A percentile compares a stretch with the other conserved stretches of the same genome.
phyloP scores from a whole-genome alignment of 2,797 vertebrate species.

The Hyperoplus lanceolatus region DNA sequence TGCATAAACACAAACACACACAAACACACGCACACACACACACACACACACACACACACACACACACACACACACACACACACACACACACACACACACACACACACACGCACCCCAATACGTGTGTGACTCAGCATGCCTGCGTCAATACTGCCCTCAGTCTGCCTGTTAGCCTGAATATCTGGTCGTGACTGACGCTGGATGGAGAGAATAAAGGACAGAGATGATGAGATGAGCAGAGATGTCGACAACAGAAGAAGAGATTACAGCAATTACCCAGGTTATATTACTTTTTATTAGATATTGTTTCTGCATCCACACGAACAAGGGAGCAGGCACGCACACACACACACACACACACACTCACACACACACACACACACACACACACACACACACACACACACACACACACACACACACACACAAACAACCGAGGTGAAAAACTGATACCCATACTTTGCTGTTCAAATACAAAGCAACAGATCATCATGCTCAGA shows the following conservation, averaged over 20 bases:
- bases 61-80: slow-evolving; percentile 28
- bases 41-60: slow-evolving; percentile 36
- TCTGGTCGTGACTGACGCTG: slow-evolving; percentile 53
- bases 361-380: too few species aligned
- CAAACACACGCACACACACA: too few species aligned
- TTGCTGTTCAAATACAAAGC: slow-evolving; percentile 10
- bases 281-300: slow-evolving; percentile 16
- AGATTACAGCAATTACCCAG: slow-evolving; percentile 30
- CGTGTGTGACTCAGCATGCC: slow-evolving; percentile 60
- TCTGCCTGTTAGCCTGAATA: slow-evolving; percentile 28
- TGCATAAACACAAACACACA: too few species aligned
- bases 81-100: slow-evolving; percentile 26
- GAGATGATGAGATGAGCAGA: slow-evolving; percentile 41
- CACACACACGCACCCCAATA: slow-evolving; percentile 6
- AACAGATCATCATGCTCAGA: neutral
- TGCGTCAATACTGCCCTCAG: slow-evolving; percentile 54
- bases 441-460: slow-evolving; percentile 28
- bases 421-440: neutral
- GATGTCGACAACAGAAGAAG: slow-evolving; percentile 24
- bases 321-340: neutral
- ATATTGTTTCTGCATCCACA: neutral
- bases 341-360: too few species aligned
- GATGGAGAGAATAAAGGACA: slow-evolving; percentile 44
- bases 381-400: too few species aligned
- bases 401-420: too few species aligned